Conservation (phyloP, 2,113 vertebrate genomes). For the Naja naja region DNA sequence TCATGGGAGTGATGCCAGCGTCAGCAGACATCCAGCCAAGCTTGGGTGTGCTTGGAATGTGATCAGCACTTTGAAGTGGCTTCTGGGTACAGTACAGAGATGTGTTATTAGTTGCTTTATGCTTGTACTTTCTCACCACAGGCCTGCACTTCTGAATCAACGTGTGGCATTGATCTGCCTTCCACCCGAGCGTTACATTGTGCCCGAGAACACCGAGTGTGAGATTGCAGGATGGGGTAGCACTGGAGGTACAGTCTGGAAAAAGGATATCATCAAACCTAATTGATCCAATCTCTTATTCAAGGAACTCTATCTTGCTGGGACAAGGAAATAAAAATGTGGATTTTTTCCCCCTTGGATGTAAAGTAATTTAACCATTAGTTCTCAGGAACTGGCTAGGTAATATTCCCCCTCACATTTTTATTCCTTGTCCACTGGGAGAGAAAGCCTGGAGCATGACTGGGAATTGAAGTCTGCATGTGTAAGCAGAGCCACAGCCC, state of each 20-base stretch:
- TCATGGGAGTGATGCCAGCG: not conserved
- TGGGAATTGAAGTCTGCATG: not conserved
- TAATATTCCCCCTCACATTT: not conserved
- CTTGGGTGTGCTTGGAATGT: not conserved
- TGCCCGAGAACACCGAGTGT: conserved; percentile 78
- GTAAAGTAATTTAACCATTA: not conserved
- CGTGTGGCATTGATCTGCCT: conserved; percentile 92
- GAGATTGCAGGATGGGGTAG: conserved; percentile 96
- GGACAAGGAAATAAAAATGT: not conserved
- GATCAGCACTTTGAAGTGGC: not conserved
- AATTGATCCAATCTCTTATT: not conserved
- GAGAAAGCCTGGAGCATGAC: not conserved
- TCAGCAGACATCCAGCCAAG: not conserved
- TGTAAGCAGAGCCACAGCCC: not conserved
- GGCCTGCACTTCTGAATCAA: conserved; percentile 79
- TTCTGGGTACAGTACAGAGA: not conserved
- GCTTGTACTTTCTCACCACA: conserved; percentile 43
- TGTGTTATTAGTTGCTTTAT: not conserved
- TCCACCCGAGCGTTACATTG: conserved; percentile 85
- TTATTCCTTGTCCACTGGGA: not conserved
- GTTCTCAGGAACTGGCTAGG: not conserved
- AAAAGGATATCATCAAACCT: not conserved
- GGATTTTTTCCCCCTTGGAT: not conserved
- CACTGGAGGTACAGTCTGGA: conserved; percentile 75
- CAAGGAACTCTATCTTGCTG: not conserved